A percentile compares a stretch with the other conserved stretches of the same genome.
Evolutionary conservation across 2,113 vertebrate species (phyloP).

Genomic region (Shinisaurus crocodilurus): DNA sequence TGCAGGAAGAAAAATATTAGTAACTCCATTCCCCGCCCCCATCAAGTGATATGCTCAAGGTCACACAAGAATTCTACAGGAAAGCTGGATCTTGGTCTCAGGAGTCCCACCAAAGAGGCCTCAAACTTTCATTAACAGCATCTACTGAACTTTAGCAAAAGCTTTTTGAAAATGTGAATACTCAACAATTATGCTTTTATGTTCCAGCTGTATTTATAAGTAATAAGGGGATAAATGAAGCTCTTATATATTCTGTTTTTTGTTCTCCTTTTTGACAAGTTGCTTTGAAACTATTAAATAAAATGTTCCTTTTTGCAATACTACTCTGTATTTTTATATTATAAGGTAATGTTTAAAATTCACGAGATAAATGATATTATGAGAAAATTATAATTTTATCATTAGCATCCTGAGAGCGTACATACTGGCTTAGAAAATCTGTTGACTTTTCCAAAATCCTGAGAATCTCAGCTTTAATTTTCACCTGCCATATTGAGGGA

Average conservation of each 20-base stretch:
- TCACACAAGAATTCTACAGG: not conserved
- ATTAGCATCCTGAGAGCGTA: not conserved
- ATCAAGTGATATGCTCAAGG: not conserved
- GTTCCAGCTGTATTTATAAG: conserved; percentile 19
- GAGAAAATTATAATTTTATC: not conserved
- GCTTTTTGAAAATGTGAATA: conserved; percentile 12
- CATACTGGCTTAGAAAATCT: not conserved
- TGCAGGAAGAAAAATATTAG: not conserved
- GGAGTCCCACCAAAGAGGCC: not conserved
- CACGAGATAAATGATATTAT: not conserved
- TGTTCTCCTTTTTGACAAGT: not conserved
- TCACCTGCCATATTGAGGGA: not conserved
- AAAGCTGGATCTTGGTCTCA: not conserved
- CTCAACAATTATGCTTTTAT: conserved; percentile 3
- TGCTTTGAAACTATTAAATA: not conserved
- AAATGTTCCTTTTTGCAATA: conserved; percentile 4
- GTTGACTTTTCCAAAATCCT: not conserved
- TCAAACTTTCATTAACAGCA: not conserved
- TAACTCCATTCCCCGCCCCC: not conserved
- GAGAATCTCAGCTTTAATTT: not conserved
- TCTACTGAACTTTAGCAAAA: conserved; percentile 23
- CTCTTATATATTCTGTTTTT: not conserved
- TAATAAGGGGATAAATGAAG: conserved; percentile 8
- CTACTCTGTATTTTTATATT: not conserved
- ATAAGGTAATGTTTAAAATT: not conserved